phyloP scores from a whole-genome alignment of 1,140 invertebrate genomes.

The Agrilus planipennis region DNA sequence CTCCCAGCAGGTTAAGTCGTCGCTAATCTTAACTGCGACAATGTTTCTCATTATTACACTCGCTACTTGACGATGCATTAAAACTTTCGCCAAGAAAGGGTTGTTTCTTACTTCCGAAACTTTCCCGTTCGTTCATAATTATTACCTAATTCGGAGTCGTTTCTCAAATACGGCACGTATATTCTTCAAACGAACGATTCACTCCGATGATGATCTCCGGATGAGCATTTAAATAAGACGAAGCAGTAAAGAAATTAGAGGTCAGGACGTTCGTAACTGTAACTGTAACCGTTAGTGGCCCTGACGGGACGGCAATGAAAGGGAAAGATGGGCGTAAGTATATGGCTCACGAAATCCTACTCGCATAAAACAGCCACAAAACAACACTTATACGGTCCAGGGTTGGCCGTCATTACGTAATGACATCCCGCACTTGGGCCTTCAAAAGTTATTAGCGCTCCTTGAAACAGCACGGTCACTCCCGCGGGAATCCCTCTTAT shows the following conservation, averaged over 20 bases:
- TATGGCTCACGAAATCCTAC: constrained; percentile 6
- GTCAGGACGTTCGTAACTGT: too few species aligned
- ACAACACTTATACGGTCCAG: constrained; percentile 10
- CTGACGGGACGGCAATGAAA: too few species aligned
- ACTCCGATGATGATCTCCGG: too few species aligned
- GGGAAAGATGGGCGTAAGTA: constrained; percentile 3
- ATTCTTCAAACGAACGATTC: too few species aligned
- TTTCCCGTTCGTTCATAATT: too few species aligned
- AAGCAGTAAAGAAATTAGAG: too few species aligned
- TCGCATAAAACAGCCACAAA: constrained; percentile 14
- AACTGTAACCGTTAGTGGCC: too few species aligned
- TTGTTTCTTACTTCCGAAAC: constrained; percentile 6
- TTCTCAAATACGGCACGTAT: too few species aligned
- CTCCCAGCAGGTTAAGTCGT: constrained; percentile 14
- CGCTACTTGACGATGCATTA: constrained; percentile 2
- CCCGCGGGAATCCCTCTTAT: constrained; percentile 10
- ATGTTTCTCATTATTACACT: constrained; percentile 9
- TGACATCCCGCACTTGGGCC: constrained; percentile 13
- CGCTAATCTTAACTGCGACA: constrained; percentile 13
- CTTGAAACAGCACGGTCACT: constrained; percentile 10
- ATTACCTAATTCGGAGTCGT: too few species aligned
- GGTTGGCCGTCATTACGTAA: constrained; percentile 15
- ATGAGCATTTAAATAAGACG: too few species aligned
- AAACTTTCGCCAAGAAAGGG: constrained; percentile 6
- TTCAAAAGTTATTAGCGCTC: constrained; percentile 16